Base-by-base conservation (phyloP, 2,797 vertebrate genomes). In the Ibycter americanus region DNA sequence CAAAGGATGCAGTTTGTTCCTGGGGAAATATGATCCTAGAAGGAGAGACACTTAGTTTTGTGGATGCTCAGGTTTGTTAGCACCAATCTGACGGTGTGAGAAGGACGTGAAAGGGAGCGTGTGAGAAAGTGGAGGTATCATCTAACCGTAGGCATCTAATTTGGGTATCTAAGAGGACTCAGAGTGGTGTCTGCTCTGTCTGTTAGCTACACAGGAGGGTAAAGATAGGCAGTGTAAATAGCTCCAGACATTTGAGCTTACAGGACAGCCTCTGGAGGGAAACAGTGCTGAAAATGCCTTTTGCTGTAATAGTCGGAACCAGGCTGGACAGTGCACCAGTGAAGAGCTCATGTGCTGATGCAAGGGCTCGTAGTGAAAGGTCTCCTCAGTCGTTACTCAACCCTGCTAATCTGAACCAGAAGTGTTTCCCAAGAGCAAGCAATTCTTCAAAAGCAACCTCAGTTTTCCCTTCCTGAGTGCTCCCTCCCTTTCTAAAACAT, bases 221-320 rank as follows among this genome's bases (percentile, higher is more conserved):
- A 79, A 93, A 91, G 94, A 91, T 83, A 80, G 78, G 86, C 77
- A n/a, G 59, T 62, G 67, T 66, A 79, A 92, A 87, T 87, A 68
- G 36, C 70, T 93, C 21, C 63, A 89, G 88, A 65, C n/a, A 83
- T 83, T 31, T 62, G 91, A 93, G 56, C 56, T 91, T 89, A 32
- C 22, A 56, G 66, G 70, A 25, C 32, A 66, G 52, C 46, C 65
- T 87, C 42, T 81, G 62, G 49, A 81, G 65, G 47, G 82, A 84
- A 90, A 36, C 38, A 5, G 61, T 90, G 70, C 34, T 87, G 93
- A 73, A 87, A 92, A 84, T 82, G 66, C 74, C 23, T 10, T 74
- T 74, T 65, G 71, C 52, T 82, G 66, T 81, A 84, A 71, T 38
- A 62, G 65, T 66, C 68, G 71, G 47, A 78, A 81, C 29, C 38